A percentile compares a stretch with the other conserved stretches of the same genome.
These are phyloP conservation scores for Meganola albula DNA, from an alignment of 2,888 invertebrate species.

Conservation along the genomic window DNA sequence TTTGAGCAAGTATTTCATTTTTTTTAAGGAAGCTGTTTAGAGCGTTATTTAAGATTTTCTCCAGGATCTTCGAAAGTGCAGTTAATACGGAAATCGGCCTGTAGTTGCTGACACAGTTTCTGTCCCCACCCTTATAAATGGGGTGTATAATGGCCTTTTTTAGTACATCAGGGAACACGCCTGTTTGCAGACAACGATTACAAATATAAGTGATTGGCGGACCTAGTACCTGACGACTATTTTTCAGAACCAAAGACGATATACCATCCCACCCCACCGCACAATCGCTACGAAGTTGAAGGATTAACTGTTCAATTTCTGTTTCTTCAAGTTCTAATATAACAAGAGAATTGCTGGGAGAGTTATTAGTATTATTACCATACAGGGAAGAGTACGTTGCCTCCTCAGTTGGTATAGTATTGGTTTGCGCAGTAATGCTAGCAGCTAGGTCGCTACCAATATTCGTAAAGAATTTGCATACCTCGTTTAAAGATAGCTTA, in stretches of 20 bases:
- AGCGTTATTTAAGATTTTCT: neutral
- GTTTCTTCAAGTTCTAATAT: neutral
- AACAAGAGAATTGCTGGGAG: neutral
- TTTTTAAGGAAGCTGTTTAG: neutral
- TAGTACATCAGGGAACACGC: neutral
- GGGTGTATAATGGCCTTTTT: neutral
- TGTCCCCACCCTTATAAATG: neutral
- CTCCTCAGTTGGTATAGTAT: too few species aligned
- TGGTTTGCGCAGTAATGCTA: too few species aligned
- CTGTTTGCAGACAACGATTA: neutral
- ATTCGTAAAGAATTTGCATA: too few species aligned
- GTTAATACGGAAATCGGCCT: neutral
- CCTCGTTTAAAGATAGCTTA: too few species aligned
- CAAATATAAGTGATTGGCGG: neutral
- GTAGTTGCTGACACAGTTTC: neutral
- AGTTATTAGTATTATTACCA: too few species aligned
- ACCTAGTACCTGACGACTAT: neutral
- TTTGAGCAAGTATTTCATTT: neutral
- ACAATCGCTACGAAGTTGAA: neutral
- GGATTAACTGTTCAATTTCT: neutral
- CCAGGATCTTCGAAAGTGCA: neutral
- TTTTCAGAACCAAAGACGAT: neutral
- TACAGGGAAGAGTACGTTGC: too few species aligned
- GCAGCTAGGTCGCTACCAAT: too few species aligned
- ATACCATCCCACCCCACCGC: conserved; percentile 1